Evolutionary conservation across 2,888 invertebrate genomes (phyloP).

Genomic region (Chymomyza amoena): DNA sequence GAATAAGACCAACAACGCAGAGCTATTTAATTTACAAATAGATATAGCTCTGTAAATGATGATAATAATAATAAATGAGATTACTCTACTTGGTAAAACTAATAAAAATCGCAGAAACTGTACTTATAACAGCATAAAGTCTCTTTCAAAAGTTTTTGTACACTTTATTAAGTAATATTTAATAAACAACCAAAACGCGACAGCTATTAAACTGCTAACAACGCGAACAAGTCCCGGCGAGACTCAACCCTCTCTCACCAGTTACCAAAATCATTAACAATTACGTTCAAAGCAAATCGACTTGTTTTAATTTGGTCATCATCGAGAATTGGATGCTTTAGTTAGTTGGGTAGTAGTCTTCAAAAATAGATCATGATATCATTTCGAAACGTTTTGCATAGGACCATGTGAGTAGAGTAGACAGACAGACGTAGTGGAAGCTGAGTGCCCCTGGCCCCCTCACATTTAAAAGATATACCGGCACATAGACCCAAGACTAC

Average conservation of each 20-base stretch:
- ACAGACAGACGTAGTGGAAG: conserved; percentile 20
- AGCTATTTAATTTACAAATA: no score
- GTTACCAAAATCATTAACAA: conserved; percentile 15
- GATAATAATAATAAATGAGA: no score
- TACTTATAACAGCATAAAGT: no score
- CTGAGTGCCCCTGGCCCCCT: conserved; percentile 26
- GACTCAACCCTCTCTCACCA: background rate
- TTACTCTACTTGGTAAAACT: no score
- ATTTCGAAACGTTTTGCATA: conserved; percentile 18
- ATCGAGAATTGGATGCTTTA: background rate
- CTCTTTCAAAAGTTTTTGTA: no score
- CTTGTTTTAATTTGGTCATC: background rate
- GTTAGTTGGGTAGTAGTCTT: background rate
- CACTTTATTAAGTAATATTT: no score
- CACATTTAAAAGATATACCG: background rate
- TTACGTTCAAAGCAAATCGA: conserved; percentile 32
- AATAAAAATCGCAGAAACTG: no score
- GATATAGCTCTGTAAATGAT: no score
- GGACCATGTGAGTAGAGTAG: conserved; percentile 43
- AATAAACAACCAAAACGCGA: background rate
- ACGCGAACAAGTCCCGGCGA: background rate
- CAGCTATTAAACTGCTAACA: background rate
- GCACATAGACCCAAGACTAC: background rate
- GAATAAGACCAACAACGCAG: no score
- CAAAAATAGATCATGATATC: conserved; percentile 63